A percentile compares a stretch with the other conserved stretches of the same genome.
These are phyloP conservation scores for Montipora efflorescens DNA, from an alignment of 64 coral and sea anemone species.

Conservation along the genomic window DNA sequence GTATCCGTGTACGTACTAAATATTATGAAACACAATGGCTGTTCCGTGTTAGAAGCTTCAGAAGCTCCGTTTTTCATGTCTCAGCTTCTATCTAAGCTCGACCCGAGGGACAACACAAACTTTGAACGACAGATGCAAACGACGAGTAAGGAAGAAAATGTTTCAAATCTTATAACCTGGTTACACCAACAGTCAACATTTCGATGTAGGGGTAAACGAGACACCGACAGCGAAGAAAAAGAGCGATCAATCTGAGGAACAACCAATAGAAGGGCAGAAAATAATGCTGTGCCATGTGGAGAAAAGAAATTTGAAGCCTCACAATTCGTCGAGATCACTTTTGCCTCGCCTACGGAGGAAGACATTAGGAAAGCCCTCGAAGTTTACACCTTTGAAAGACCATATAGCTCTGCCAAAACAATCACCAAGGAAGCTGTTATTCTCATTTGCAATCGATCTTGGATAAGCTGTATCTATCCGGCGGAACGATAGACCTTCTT, in stretches of 20 bases:
- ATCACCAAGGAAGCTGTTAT: too few relatives aligned
- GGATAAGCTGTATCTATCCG: too few relatives aligned
- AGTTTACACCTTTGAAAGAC: neutral
- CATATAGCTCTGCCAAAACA: neutral
- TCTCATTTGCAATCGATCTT: too few relatives aligned
- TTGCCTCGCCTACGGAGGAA: neutral
- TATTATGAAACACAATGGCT: too few relatives aligned
- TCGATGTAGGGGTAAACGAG: slow-evolving; percentile 39
- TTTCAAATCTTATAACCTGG: slow-evolving; percentile 69
- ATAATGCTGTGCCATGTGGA: neutral
- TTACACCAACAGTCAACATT: slow-evolving; percentile 59
- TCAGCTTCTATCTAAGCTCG: too few relatives aligned
- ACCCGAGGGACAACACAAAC: neutral
- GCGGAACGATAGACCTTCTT: too few relatives aligned
- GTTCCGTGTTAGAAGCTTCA: too few relatives aligned
- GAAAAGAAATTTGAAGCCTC: neutral
- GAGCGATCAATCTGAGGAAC: neutral
- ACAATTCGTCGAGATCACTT: too few relatives aligned
- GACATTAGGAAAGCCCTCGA: neutral
- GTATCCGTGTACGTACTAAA: too few relatives aligned
- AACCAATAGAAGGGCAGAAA: slow-evolving; percentile 14
- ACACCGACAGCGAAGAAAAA: neutral
- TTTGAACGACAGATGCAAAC: slow-evolving; percentile 72
- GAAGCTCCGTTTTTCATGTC: too few relatives aligned
- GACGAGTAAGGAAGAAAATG: slow-evolving; percentile 73